A percentile compares a stretch with the other conserved stretches of the same genome.
Evolutionary conservation across 2,888 invertebrate species (phyloP).

Genomic region (Andrena dorsata): DNA sequence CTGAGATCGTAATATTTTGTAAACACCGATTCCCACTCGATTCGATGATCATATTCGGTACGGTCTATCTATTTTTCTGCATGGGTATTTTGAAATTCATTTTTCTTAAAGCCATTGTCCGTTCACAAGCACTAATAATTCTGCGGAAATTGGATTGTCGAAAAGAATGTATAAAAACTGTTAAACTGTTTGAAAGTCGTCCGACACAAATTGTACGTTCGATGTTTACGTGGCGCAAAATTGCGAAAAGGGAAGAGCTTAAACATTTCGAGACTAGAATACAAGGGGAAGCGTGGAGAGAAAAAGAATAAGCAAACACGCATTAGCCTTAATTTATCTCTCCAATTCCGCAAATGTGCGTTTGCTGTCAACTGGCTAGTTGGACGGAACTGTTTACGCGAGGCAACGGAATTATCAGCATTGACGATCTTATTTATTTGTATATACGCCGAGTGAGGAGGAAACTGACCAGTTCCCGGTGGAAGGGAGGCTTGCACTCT

Average conservation of each 20-base stretch:
- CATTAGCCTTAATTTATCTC: not conserved
- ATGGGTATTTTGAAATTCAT: not conserved
- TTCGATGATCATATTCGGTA: not conserved
- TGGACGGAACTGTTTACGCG: not conserved
- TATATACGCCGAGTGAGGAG: conserved; percentile 35
- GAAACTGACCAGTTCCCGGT: conserved; percentile 81
- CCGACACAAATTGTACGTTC: not conserved
- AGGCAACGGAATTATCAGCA: not conserved
- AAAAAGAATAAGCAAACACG: not conserved
- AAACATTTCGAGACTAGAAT: not conserved
- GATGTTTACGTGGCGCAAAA: not conserved
- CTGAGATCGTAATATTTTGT: not conserved
- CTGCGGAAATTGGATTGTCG: not conserved
- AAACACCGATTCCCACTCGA: not conserved
- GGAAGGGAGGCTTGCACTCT: conserved; percentile 78
- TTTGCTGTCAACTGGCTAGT: not conserved
- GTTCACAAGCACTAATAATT: not conserved
- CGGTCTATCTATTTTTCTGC: not conserved
- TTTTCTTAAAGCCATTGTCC: not conserved
- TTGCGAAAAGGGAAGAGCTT: not conserved
- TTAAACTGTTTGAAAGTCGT: too few species aligned
- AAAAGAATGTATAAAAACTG: not conserved
- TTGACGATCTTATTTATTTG: not conserved
- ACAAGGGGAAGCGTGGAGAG: not conserved
- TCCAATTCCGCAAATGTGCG: not conserved